These are phyloP conservation scores for Clitarchus hookeri DNA, from an alignment of 2,888 invertebrate species.

Conservation along the genomic window DNA sequence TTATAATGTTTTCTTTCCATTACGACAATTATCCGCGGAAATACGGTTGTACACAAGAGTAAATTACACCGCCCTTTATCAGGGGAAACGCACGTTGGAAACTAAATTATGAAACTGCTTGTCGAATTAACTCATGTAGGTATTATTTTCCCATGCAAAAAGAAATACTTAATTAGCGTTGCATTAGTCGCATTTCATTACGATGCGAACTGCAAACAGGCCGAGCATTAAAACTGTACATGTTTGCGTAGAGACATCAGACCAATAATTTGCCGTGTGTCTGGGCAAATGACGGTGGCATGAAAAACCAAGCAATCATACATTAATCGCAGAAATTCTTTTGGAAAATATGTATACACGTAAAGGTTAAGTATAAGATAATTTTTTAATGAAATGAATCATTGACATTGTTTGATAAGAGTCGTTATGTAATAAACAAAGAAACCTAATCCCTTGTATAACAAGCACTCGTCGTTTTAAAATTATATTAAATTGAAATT, in stretches of 20 bases:
- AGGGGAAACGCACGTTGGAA: not conserved
- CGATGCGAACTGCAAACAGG: not conserved
- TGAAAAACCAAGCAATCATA: too few relatives aligned
- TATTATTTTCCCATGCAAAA: not conserved
- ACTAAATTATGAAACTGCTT: not conserved
- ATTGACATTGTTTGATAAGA: too few relatives aligned
- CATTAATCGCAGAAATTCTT: too few relatives aligned
- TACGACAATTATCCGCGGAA: not conserved
- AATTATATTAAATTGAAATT: too few relatives aligned
- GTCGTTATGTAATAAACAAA: too few relatives aligned
- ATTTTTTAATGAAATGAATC: too few relatives aligned
- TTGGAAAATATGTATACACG: too few relatives aligned
- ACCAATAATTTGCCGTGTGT: too few relatives aligned
- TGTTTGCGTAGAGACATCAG: not conserved
- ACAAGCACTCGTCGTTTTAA: too few relatives aligned
- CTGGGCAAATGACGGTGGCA: too few relatives aligned
- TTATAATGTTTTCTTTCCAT: not conserved
- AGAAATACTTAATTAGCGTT: not conserved
- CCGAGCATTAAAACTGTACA: not conserved
- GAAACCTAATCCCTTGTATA: too few relatives aligned
- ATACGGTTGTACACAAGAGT: not conserved
- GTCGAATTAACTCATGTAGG: not conserved
- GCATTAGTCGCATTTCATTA: not conserved
- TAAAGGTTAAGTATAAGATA: too few relatives aligned
- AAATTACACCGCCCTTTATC: not conserved